phyloP scores from a whole-genome alignment of 2,797 vertebrate genomes.

The Orientallactaga sibirica region DNA sequence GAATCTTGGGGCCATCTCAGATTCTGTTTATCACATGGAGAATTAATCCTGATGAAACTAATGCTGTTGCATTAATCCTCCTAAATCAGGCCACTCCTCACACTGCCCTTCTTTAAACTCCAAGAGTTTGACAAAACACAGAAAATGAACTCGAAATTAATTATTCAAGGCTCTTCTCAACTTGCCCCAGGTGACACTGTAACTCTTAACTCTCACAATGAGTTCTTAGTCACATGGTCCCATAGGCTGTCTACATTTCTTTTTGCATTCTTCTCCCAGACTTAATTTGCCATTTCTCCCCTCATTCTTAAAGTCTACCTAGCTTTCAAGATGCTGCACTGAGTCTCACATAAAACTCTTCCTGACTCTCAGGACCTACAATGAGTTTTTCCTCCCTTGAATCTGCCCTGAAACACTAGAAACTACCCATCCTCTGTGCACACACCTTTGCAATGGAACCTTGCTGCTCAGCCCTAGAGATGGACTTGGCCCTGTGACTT shows the following conservation, averaged over 20 bases:
- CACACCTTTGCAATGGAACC: not conserved
- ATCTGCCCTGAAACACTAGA: not conserved
- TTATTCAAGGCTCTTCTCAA: slow-evolving; percentile 14
- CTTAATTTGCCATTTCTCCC: not conserved
- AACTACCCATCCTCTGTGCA: not conserved
- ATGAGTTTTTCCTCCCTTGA: not conserved
- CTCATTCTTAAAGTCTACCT: not conserved
- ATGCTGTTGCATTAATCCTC: not conserved
- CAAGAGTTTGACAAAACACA: not conserved
- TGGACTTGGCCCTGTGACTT: not conserved
- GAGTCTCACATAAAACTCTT: not conserved
- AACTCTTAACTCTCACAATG: not conserved
- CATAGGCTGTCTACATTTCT: not conserved
- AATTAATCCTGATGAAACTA: slow-evolving; percentile 40
- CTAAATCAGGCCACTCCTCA: not conserved
- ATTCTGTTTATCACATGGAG: not conserved
- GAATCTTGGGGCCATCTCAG: not conserved
- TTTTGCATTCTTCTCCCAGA: not conserved
- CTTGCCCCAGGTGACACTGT: not conserved
- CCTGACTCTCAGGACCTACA: not conserved
- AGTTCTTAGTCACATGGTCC: not conserved
- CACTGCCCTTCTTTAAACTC: slow-evolving; percentile 37
- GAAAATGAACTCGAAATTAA: not conserved
- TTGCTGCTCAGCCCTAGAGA: not conserved
- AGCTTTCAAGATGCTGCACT: not conserved